Evolutionary conservation across 2,113 vertebrate genomes (phyloP).

Genomic region (Tamias sibiricus): DNA sequence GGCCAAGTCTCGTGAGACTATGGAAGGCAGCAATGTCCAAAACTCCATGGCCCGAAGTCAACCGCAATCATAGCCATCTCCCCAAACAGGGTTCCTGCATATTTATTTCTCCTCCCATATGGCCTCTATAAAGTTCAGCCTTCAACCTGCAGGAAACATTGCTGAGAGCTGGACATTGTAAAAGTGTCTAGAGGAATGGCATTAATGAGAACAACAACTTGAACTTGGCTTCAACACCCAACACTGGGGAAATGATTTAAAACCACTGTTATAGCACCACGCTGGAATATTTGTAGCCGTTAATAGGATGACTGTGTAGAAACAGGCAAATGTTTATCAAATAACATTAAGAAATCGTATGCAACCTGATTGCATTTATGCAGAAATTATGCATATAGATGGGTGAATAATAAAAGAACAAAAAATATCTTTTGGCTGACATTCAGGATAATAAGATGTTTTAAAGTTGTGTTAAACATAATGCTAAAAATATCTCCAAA

Average conservation of each 20-base stretch:
- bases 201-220: not conserved
- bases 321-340: conserved; percentile 56
- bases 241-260: not conserved
- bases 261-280: not conserved
- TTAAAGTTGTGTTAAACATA: not conserved
- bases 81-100: no score
- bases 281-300: not conserved
- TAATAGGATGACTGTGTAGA: conserved; percentile 30
- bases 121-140: not conserved
- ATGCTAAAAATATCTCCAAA: not conserved
- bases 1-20: no score
- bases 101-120: not conserved
- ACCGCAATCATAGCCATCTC: no score
- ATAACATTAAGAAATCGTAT: conserved; percentile 41
- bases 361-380: conserved; percentile 52
- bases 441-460: not conserved
- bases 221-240: not conserved
- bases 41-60: no score
- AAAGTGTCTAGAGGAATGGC: not conserved
- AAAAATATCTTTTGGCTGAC: not conserved
- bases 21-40: no score
- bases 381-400: conserved; percentile 17
- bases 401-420: not conserved
- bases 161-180: rapidly evolving
- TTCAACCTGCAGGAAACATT: not conserved